Percentiles rank a stretch among this genome's conserved stretches.
phyloP scores from a whole-genome alignment of 2,797 vertebrate genomes.

The Toxotes lorentzi region DNA sequence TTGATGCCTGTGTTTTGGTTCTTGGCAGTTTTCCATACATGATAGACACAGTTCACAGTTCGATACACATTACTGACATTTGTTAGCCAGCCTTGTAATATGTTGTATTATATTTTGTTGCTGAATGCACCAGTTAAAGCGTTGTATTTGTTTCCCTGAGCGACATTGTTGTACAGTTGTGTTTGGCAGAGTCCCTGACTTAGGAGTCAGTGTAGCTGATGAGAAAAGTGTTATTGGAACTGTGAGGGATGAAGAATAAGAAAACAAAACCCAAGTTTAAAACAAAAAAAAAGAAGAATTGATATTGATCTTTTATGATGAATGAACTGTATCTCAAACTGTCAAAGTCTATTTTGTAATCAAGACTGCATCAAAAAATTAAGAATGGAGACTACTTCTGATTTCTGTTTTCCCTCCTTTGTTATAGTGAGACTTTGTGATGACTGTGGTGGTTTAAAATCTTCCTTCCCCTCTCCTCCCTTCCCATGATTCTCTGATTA shows the following conservation, averaged over 20 bases:
- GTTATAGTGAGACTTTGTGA: constrained; percentile 20
- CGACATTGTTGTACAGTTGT: background rate
- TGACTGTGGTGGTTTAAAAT: constrained; percentile 35
- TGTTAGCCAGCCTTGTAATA: background rate
- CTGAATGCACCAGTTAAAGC: background rate
- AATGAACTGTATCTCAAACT: background rate
- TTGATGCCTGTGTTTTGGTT: background rate
- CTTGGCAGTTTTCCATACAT: background rate
- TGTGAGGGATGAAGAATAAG: background rate
- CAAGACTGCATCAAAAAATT: background rate
- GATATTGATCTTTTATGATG: background rate
- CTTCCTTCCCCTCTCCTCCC: constrained; percentile 41
- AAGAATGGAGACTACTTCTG: background rate
- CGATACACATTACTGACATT: background rate
- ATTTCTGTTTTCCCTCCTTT: constrained; percentile 22
- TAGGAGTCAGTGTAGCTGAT: no score
- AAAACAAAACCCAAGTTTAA: background rate
- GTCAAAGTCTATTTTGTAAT: background rate
- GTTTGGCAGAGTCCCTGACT: background rate
- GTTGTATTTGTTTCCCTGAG: background rate
- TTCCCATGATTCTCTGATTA: constrained; percentile 59
- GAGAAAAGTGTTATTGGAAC: background rate
- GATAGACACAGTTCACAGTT: background rate
- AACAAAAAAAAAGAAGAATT: background rate
- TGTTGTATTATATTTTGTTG: background rate